A percentile compares a stretch with the other conserved stretches of the same genome.
Conservation (phyloP, 2,113 vertebrate species). For the Ciconia boyciana region DNA sequence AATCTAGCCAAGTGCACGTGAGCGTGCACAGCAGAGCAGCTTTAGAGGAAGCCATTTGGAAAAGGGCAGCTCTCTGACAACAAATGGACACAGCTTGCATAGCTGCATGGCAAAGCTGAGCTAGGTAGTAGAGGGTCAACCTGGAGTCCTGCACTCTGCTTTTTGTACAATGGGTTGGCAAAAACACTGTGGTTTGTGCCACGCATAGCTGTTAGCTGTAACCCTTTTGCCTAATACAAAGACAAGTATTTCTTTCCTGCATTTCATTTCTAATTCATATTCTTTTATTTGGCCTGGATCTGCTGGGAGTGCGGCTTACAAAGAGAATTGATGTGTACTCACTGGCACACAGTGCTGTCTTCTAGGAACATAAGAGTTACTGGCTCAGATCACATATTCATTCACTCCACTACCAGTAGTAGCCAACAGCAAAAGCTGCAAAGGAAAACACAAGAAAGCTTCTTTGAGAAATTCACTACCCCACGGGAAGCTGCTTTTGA, state of each 20-base stretch:
- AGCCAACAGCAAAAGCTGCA: conserved; percentile 9
- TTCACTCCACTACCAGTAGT: neutral
- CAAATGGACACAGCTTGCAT: neutral
- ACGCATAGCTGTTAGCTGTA: neutral
- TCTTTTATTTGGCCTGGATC: neutral
- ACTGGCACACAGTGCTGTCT: neutral
- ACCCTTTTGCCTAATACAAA: neutral
- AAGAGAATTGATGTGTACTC: neutral
- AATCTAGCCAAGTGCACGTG: neutral
- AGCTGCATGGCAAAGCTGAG: neutral
- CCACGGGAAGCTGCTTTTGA: conserved; percentile 15
- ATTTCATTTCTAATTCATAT: neutral
- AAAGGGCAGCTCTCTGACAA: neutral
- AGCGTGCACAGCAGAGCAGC: neutral
- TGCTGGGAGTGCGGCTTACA: neutral
- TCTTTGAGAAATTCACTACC: neutral
- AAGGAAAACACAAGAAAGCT: neutral
- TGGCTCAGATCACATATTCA: neutral
- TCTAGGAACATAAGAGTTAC: conserved; percentile 7
- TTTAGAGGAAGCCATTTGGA: neutral
- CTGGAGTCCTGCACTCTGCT: neutral
- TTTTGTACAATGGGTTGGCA: neutral
- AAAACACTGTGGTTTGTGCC: neutral
- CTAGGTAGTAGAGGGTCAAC: neutral
- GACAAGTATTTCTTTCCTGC: neutral